Evolutionary conservation across 1,140 invertebrate species (phyloP), one percentile per base, ranked within the genome.

Genomic region (Aphidius ervi): DNA sequence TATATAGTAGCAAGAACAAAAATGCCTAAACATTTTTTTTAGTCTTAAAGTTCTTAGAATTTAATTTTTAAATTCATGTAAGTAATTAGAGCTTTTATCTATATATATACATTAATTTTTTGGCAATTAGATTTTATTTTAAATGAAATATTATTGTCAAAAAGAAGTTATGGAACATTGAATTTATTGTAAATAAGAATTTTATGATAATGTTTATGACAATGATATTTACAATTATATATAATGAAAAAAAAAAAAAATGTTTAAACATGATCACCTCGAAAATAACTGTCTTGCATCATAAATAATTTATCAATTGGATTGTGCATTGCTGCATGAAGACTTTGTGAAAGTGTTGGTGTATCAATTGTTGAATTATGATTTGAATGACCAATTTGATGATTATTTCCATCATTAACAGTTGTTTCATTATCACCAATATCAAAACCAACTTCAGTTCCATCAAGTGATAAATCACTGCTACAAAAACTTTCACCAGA

Each of bases 241-340:
- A 0, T 1, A n/a, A 48, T n/a, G n/a, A 48, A 5, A 48, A 48
- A 48, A 48, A 3, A 6, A 3, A 54, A 5, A 6, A 46, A 46
- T 53, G 65, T 67, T 76, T 70, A 77, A 67, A 72, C 70, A 43
- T 87, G 85, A 70, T 87, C 86, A 61, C 84, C 85, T 71, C 85
- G 89, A 74, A 97, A 97, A 76, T 97, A 97, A 43, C 92, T 95
- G 79, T 91, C 94, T 78, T 95, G 93, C 95, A 98, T 98, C 69
- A 96, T 90, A 81, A 97, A 98, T 50, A 98, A 85, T 82, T 97
- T 97, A 78, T 98, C 95, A 66, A 98, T 98, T 43, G 95, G 95
- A 78, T 97, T 97, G 71, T 87, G 79, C 71, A 90, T 86, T 9
- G 86, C 82, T 45, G 85, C 84, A 43, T 83, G 81, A 6, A 85